Percentiles rank a stretch among this genome's conserved stretches.
phyloP scores from a whole-genome alignment of 1,140 invertebrate genomes.

The Aphis gossypii region DNA sequence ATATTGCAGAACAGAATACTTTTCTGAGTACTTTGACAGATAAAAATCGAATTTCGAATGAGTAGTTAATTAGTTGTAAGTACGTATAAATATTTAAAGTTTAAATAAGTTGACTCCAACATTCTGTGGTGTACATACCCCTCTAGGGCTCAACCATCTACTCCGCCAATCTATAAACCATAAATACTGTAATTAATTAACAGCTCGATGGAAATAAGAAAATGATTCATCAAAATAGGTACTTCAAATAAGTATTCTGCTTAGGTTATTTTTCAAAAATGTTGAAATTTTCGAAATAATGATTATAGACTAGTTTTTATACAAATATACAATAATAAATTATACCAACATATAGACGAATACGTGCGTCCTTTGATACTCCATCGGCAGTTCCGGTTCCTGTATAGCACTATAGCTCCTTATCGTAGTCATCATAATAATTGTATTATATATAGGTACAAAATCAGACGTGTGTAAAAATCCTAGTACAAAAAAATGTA shows the following conservation, averaged over 20 bases:
- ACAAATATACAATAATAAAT: background rate
- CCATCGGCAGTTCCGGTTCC: background rate
- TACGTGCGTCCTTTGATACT: background rate
- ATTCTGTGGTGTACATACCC: background rate
- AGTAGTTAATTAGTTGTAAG: background rate
- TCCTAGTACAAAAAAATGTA: background rate
- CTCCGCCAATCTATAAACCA: background rate
- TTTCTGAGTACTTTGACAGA: background rate
- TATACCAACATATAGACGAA: background rate
- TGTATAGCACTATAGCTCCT: background rate
- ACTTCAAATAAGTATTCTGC: background rate
- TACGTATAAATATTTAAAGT: background rate
- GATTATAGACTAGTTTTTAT: too few relatives aligned
- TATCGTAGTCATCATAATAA: background rate
- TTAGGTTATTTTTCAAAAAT: background rate
- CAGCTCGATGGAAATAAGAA: background rate
- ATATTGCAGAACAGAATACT: background rate
- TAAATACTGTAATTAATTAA: background rate
- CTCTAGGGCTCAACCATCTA: too few relatives aligned
- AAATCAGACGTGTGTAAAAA: background rate
- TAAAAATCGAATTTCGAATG: background rate
- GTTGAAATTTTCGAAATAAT: background rate
- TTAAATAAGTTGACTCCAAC: background rate
- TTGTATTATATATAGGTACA: background rate
- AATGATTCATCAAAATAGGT: background rate